A percentile compares a stretch with the other conserved stretches of the same genome.
Conservation (phyloP, 1,140 invertebrate species). For the Platorchestia sp. region DNA sequence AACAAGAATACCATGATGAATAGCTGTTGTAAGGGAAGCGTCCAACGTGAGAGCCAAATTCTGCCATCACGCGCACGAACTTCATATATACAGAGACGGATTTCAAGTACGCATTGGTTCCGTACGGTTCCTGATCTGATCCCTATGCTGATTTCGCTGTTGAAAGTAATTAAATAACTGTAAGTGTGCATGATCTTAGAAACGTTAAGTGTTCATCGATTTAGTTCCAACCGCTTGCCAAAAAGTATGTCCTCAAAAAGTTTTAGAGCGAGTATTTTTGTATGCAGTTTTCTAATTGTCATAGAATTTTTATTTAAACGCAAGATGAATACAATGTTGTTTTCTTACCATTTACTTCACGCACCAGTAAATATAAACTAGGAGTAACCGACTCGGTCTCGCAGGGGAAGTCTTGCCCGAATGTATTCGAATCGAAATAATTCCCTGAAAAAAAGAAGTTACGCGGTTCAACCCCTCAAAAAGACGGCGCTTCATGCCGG, state of each 20-base stretch:
- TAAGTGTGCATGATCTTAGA: background rate
- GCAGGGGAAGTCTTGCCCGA: too few species aligned
- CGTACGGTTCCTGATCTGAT: background rate
- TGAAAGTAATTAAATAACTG: background rate
- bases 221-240: background rate
- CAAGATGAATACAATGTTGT: background rate
- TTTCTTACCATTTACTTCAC: background rate
- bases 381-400: too few species aligned
- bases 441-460: too few species aligned
- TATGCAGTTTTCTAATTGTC: slow-evolving; percentile 50
- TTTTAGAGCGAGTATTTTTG: slow-evolving; percentile 52
- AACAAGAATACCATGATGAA: background rate
- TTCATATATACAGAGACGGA: background rate
- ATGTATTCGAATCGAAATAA: too few species aligned
- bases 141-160: background rate
- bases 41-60: background rate
- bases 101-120: too few species aligned
- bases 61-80: background rate
- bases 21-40: background rate
- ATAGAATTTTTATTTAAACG: slow-evolving; percentile 34
- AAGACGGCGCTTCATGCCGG: too few species aligned
- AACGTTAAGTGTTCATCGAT: background rate
- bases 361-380: too few species aligned
- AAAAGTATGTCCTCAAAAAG: slow-evolving; percentile 13
- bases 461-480: too few species aligned